Percentiles rank a stretch among this genome's conserved stretches.
Evolutionary conservation across 2,797 vertebrate species (phyloP).

Genomic region (Pantherophis alleghaniensis): DNA sequence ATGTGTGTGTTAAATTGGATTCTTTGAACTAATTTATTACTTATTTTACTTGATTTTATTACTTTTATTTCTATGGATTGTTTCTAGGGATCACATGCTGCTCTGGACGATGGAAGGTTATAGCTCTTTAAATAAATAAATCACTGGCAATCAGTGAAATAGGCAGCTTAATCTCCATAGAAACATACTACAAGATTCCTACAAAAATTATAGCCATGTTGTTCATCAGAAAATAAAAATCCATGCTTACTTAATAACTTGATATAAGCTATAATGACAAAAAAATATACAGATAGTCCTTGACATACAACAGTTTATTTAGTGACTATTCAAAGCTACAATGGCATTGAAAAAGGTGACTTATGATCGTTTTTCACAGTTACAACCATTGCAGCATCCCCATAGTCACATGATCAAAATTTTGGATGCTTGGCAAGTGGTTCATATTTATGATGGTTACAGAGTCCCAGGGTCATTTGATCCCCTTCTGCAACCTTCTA

Average conservation of each 20-base stretch:
- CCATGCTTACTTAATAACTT: neutral
- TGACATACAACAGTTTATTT: neutral
- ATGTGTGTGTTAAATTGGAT: neutral
- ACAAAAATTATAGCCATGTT: neutral
- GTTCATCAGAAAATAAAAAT: neutral
- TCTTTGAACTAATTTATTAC: neutral
- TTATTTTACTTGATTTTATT: neutral
- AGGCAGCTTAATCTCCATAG: neutral
- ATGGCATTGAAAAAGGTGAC: neutral
- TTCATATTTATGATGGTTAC: too few relatives aligned
- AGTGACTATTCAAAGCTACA: neutral
- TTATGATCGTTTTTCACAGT: too few relatives aligned
- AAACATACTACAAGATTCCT: neutral
- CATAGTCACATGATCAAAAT: too few relatives aligned
- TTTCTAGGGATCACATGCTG: neutral
- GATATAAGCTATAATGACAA: neutral
- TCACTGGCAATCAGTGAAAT: neutral
- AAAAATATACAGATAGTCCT: neutral
- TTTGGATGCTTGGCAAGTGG: too few relatives aligned
- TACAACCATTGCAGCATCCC: too few relatives aligned
- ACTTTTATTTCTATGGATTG: neutral
- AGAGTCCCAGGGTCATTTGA: neutral
- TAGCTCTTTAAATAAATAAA: neutral
- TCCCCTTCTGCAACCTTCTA: neutral
- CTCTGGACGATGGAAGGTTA: neutral